Evolutionary conservation across 2,888 invertebrate species (phyloP).

Genomic region (Asteroscopus sphinx): DNA sequence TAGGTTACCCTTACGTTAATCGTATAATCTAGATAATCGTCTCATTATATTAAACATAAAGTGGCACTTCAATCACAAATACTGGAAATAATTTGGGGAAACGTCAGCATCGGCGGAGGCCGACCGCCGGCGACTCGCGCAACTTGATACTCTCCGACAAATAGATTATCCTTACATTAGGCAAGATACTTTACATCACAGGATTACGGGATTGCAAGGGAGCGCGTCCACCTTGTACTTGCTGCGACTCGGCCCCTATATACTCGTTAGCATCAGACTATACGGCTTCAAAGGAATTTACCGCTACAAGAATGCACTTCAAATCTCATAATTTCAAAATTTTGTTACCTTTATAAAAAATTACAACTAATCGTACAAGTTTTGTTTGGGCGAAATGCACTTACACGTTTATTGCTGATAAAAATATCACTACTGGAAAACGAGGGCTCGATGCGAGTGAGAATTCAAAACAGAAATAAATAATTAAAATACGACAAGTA

Average conservation of each 20-base stretch:
- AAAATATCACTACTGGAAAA: constrained; percentile 90
- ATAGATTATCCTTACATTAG: constrained; percentile 86
- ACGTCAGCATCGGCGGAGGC: constrained; percentile 84
- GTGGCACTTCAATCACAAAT: constrained; percentile 95
- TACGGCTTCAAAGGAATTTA: constrained; percentile 88
- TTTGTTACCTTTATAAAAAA: constrained; percentile 84
- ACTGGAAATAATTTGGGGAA: constrained; percentile 92
- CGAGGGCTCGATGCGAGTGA: constrained; percentile 84
- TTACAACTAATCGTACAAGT: constrained; percentile 86
- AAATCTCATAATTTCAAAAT: constrained; percentile 87
- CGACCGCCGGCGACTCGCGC: constrained; percentile 77
- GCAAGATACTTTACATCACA: constrained; percentile 87
- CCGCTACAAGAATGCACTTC: constrained; percentile 89
- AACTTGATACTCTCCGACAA: constrained; percentile 78
- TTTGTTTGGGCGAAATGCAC: constrained; percentile 83
- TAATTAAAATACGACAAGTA: constrained; percentile 83
- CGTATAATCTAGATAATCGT: constrained; percentile 91
- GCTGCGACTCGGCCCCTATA: constrained; percentile 50
- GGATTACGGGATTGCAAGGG: constrained; percentile 76
- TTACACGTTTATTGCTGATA: constrained; percentile 88
- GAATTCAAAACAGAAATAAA: constrained; percentile 86
- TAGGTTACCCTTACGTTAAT: constrained; percentile 90
- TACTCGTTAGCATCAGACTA: constrained; percentile 84
- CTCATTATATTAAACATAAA: constrained; percentile 92
- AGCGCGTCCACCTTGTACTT: constrained; percentile 56